Evolutionary conservation across 2,113 vertebrate genomes (phyloP).

Genomic region (Chiloscyllium plagiosum): DNA sequence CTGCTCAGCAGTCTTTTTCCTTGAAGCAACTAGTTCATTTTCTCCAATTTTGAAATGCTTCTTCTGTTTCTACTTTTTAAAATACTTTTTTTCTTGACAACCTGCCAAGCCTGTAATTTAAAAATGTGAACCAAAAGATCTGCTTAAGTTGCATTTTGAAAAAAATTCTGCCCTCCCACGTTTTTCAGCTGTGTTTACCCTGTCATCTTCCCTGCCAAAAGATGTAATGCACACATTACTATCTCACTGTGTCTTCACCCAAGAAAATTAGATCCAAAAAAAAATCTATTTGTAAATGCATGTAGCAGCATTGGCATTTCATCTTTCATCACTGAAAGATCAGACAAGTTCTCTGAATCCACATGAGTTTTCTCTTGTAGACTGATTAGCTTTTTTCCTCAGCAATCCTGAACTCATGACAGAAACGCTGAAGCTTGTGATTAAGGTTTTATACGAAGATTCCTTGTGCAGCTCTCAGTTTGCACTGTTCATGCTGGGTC

Average conservation of each 20-base stretch:
- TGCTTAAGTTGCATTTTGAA: neutral
- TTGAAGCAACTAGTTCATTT: conserved; percentile 24
- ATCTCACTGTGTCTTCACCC: neutral
- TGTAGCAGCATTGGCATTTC: neutral
- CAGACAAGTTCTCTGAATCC: conserved; percentile 18
- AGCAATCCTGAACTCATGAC: neutral
- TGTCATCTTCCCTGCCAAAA: conserved; percentile 5
- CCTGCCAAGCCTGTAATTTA: conserved; percentile 33
- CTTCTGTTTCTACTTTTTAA: conserved; percentile 1
- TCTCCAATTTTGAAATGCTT: conserved; percentile 6
- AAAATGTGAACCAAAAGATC: conserved; percentile 15
- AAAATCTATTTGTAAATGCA: conserved; percentile 27
- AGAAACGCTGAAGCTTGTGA: neutral
- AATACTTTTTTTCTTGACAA: conserved; percentile 1
- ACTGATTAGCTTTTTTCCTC: neutral
- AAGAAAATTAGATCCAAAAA: conserved; percentile 31
- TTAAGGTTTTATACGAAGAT: neutral
- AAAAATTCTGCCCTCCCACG: conserved; percentile 23
- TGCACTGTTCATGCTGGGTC: neutral
- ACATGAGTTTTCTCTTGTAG: conserved; percentile 23
- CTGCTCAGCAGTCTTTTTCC: conserved; percentile 13
- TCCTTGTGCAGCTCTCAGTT: neutral
- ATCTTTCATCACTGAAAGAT: conserved; percentile 16
- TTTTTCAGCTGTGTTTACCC: conserved; percentile 19
- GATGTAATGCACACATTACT: conserved; percentile 27